phyloP scores from a whole-genome alignment of 2,888 invertebrate genomes.

The Watsonalla binaria region DNA sequence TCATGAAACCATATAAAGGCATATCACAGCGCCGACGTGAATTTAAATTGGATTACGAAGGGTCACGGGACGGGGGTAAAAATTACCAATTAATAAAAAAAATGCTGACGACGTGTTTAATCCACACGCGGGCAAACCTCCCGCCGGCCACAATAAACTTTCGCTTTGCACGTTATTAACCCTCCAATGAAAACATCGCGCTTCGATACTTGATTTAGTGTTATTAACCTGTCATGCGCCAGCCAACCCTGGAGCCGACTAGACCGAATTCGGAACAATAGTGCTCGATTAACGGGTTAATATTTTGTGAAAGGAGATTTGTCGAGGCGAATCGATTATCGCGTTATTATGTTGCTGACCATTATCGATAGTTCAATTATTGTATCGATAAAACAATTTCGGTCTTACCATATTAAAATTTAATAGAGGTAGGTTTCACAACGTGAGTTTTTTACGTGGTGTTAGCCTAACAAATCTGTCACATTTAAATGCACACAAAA shows the following conservation, averaged over 20 bases:
- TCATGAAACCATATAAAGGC: background rate
- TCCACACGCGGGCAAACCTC: constrained; percentile 19
- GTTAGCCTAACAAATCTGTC: no score
- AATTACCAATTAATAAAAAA: constrained; percentile 24
- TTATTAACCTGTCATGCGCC: constrained; percentile 68
- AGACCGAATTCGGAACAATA: constrained; percentile 38
- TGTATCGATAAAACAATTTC: no score
- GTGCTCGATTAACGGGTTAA: constrained; percentile 43
- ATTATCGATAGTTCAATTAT: background rate
- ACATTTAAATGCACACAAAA: no score
- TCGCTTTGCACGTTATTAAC: constrained; percentile 49
- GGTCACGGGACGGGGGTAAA: constrained; percentile 4
- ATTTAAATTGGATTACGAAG: background rate
- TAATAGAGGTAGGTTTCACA: no score
- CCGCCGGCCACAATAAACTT: constrained; percentile 37
- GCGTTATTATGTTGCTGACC: background rate
- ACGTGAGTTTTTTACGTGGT: no score
- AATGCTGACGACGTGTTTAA: constrained; percentile 9
- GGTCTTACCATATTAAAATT: no score
- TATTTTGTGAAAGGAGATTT: constrained; percentile 13
- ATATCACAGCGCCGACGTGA: background rate
- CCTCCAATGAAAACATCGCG: constrained; percentile 42
- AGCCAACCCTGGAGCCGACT: constrained; percentile 25
- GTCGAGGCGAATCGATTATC: constrained; percentile 1
- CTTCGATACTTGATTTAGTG: constrained; percentile 61